Percentiles rank a stretch among this genome's conserved stretches.
These are phyloP conservation scores for Ctenosaura bakeri DNA, from an alignment of 2,797 vertebrate species.

Conservation along the genomic window DNA sequence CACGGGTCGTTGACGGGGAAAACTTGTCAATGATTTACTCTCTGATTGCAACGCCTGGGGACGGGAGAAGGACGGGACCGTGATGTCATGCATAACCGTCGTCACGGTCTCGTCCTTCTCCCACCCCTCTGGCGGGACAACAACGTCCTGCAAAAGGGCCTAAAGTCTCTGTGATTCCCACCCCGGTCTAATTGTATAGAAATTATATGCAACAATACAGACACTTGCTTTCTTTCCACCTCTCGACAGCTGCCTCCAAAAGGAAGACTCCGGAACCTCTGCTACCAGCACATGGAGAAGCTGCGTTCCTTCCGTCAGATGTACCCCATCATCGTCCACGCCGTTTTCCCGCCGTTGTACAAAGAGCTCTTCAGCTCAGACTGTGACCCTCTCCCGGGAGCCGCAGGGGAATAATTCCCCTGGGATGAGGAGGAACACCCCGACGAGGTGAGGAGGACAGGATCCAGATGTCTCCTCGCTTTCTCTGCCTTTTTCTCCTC, in stretches of 20 bases:
- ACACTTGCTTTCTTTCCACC: not conserved
- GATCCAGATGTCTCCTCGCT: not conserved
- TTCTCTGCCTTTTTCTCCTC: not conserved
- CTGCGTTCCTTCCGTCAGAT: slow-evolving; percentile 76
- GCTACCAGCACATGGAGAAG: slow-evolving; percentile 80
- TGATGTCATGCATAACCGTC: too few species aligned
- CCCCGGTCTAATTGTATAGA: not conserved
- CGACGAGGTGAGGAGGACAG: not conserved
- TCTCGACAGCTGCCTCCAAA: slow-evolving; percentile 74
- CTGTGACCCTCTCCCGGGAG: slow-evolving; percentile 72
- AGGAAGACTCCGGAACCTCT: slow-evolving; percentile 76
- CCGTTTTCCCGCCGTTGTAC: slow-evolving; percentile 89
- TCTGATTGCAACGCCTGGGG: too few species aligned
- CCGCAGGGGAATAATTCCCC: slow-evolving; percentile 52
- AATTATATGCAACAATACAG: too few species aligned
- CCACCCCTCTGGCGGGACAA: too few species aligned
- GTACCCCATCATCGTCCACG: slow-evolving; percentile 74
- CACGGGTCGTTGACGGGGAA: too few species aligned
- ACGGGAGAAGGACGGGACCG: too few species aligned
- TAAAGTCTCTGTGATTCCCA: not conserved
- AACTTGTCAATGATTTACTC: too few species aligned
- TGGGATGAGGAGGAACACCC: not conserved
- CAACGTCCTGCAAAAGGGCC: too few species aligned
- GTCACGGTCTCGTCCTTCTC: too few species aligned
- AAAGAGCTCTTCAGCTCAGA: slow-evolving; percentile 91